Evolutionary conservation across 2,888 invertebrate species (phyloP), one percentile per base, ranked within the genome.

Genomic region (Apotomis betuletana): DNA sequence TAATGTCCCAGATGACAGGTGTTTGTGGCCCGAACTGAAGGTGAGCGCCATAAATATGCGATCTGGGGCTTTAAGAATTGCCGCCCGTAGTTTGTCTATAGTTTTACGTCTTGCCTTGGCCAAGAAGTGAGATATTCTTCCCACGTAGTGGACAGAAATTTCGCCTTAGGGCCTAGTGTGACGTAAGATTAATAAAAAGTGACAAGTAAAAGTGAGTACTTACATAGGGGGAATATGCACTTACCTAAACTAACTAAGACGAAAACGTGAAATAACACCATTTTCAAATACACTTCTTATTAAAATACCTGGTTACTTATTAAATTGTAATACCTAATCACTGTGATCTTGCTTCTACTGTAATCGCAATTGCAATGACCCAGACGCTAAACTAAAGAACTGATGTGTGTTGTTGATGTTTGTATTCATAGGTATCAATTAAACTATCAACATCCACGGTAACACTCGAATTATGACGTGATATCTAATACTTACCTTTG

Each of bases 401-500:
- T 55, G 51, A 61, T 61, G n/a, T 8, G n/a, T 51, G 9, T 3
- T 57, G 55, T 57, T 57, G 9, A 9, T 57, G 55, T 57, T 57
- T 55, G 55, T 65, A 57, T 65, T 54, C 36, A 54, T 10, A 27
- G 27, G 27, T 27, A 57, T 57, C 55, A 65, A 36, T 65, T 36
- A 57, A 55, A 55, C 5, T 36, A 65, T 65, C 46, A 65, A 65
- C 65, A 65, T 65, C 65, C 65, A 57, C 8, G 55, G 44, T 44
- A 27, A 27, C 27, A 27, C 27, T 27, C 27, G 15, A n/a, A 51
- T 15, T 62, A 62, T 62, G 54, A 36, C 46, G 65, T 65, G 55
- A 44, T 36, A 57, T 65, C 3, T 10, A 65, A 65, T 65, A 46
- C 65, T 5, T 10, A 3, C 27, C 10, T 41, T 5, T 49, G 49